These are phyloP conservation scores for Tragelaphus imberbis DNA, from an alignment of 2,113 vertebrate species.

Conservation along the genomic window DNA sequence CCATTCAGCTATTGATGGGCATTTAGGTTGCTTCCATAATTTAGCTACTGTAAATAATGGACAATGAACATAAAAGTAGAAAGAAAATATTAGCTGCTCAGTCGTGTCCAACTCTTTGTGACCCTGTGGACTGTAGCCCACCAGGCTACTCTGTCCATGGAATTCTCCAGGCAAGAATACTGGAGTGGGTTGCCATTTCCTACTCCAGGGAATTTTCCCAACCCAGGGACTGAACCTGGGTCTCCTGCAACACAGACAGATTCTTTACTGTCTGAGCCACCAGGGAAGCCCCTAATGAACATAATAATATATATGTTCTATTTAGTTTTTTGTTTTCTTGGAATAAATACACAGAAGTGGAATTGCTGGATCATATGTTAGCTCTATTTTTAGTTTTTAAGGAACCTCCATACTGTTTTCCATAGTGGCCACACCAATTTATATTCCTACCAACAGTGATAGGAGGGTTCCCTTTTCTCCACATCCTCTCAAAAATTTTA, in stretches of 20 bases:
- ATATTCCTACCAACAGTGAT: not conserved
- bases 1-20: not conserved
- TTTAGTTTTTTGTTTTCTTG: not conserved
- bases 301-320: not conserved
- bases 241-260: not conserved
- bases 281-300: not conserved
- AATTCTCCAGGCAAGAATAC: not conserved
- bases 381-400: not conserved
- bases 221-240: not conserved
- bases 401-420: not conserved
- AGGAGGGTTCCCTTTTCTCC: not conserved
- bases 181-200: not conserved
- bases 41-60: not conserved
- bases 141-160: not conserved
- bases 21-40: not conserved
- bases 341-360: not conserved
- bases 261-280: not conserved
- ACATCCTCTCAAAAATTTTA: not conserved
- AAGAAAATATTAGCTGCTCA: not conserved
- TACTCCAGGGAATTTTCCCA: not conserved
- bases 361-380: not conserved
- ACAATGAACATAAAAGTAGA: not conserved
- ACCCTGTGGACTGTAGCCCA: not conserved
- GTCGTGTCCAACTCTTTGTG: not conserved
- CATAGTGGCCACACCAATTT: not conserved